Conservation (phyloP, 2,113 vertebrate genomes). For the Festucalex cinctus region DNA sequence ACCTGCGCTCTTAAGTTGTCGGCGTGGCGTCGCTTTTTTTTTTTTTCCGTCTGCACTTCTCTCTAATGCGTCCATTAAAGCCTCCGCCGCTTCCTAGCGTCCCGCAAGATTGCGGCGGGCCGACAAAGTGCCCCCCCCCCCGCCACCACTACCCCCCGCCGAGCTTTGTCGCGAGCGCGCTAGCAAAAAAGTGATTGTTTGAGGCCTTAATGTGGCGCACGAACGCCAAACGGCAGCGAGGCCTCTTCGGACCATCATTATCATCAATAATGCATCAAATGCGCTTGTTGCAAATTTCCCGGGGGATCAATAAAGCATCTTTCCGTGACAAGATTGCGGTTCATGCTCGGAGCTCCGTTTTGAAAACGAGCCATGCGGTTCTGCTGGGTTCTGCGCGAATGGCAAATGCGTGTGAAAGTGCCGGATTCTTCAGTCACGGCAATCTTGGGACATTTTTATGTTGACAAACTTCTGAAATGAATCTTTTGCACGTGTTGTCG, state of each 20-base stretch:
- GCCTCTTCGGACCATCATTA: neutral
- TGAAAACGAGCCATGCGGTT: neutral
- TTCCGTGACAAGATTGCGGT: neutral
- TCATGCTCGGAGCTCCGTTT: neutral
- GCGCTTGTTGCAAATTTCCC: neutral
- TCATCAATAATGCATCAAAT: neutral
- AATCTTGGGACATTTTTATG: too few species aligned
- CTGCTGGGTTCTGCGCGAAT: neutral
- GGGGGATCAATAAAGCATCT: neutral
- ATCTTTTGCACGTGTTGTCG: too few species aligned
- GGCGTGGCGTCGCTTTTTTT: neutral
- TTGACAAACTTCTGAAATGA: too few species aligned
- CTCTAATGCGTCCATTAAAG: constrained; percentile 30
- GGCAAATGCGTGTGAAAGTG: too few species aligned
- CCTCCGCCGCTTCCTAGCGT: constrained; percentile 30
- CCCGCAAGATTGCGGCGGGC: constrained; percentile 16
- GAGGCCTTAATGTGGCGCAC: neutral
- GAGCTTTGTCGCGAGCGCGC: neutral
- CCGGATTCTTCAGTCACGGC: neutral
- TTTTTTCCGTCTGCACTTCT: constrained; percentile 20
- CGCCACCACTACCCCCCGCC: neutral
- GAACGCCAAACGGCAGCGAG: neutral
- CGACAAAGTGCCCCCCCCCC: neutral
- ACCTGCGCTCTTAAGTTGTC: too few species aligned
- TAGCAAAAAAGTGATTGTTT: neutral